Percentiles rank a stretch among this genome's conserved stretches.
Evolutionary conservation across 2,113 vertebrate species (phyloP).

Genomic region (Lynx canadensis): DNA sequence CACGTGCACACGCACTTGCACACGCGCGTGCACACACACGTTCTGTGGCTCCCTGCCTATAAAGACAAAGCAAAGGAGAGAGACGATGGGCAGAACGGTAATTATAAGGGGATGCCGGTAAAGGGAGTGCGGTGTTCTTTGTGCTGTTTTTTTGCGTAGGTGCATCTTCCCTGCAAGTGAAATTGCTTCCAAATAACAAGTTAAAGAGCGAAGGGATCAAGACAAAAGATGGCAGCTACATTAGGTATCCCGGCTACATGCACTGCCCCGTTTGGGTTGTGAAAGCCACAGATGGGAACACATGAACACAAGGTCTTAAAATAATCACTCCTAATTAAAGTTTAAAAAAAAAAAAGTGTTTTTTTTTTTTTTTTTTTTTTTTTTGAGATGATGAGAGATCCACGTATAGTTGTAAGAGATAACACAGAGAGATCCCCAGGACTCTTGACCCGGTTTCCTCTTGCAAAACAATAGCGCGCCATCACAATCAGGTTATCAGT

Average conservation of each 20-base stretch:
- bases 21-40: accelerated
- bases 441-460: neutral
- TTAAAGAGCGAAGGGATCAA: too few relatives aligned
- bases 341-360: too few relatives aligned
- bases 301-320: neutral
- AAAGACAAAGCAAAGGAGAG: neutral
- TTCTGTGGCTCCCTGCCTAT: accelerated
- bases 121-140: neutral
- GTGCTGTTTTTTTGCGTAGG: accelerated
- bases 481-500: accelerated
- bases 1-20: accelerated
- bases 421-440: neutral
- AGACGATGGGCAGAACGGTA: accelerated
- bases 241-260: accelerated
- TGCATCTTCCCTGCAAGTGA: neutral
- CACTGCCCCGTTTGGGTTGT: accelerated
- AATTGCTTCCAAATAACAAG: neutral
- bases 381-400: neutral
- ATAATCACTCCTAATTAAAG: neutral
- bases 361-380: too few relatives aligned
- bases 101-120: neutral
- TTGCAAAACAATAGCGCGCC: accelerated
- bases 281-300: neutral
- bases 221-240: too few relatives aligned
- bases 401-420: neutral